Base-by-base conservation (phyloP, 2,797 vertebrate species). In the Threskiornis aethiopicus region DNA sequence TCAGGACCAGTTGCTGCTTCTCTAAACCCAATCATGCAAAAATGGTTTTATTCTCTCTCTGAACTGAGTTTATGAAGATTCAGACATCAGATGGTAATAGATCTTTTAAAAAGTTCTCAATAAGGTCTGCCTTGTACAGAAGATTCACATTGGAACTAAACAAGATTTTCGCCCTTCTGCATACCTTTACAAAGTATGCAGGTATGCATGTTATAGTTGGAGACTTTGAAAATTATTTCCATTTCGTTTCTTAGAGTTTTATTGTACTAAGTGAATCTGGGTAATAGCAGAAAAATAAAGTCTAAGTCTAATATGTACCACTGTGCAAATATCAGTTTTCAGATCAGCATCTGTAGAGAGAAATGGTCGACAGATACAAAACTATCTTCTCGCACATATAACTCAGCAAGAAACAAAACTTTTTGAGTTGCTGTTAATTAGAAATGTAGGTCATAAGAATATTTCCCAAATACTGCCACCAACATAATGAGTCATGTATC, bases 301-400 rank as follows among this genome's bases (percentile, higher is more conserved):
- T 61, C 31, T 29, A 54, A 41, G 3, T 46, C 16, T 42, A 47
- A 35, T 31, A 22, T 0, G 0, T 54, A 24, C 5, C 44, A n/a
- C 9, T 25, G 33, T 35, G 31, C 5, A 46, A 88, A 29, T 41
- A 67, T 3, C 39, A 28, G 8, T n/a, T 89, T 93, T 89, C 57
- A 65, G 35, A 35, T 44, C 16, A 55, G 25, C 9, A 28, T n/a
- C 16, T 76, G 15, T 7, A 87, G 47, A 55, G 16, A 64, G 9
- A 76, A 69, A 52, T 9, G 3, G 17, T 47, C 4, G 3, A 66
- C 4, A 61, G 35, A 26, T 37, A 37, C 1, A 73, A 65, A 85
- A 29, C 3, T 29, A 8, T 54, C 9, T 81, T 64, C 55, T 77
- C 25, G 54, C 26, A 66, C 6, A 29, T 21, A 12, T 11, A 78